A percentile compares a stretch with the other conserved stretches of the same genome.
Evolutionary conservation across 2,113 vertebrate species (phyloP).

Genomic region (Etheostoma cragini): DNA sequence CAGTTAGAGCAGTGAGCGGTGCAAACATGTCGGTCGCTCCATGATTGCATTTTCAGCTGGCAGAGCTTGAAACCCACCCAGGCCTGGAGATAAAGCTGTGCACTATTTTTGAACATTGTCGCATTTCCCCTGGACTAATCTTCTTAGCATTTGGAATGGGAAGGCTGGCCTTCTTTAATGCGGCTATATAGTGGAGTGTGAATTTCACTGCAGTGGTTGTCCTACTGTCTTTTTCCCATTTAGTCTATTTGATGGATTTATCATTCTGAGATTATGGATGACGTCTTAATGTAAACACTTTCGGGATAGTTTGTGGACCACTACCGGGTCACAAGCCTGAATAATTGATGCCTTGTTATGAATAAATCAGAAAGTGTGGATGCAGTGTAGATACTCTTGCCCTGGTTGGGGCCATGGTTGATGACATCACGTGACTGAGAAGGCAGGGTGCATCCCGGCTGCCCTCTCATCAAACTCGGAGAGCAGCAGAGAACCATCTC

Average conservation of each 20-base stretch:
- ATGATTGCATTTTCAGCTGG: conserved; percentile 52
- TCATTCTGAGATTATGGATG: conserved; percentile 19
- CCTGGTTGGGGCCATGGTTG: conserved; percentile 46
- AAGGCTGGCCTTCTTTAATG: conserved; percentile 49
- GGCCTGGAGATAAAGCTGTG: conserved; percentile 56
- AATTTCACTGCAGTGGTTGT: conserved; percentile 5
- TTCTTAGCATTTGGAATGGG: conserved; percentile 61
- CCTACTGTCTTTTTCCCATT: conserved; percentile 1
- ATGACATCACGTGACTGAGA: conserved; percentile 63
- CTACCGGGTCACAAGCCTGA: conserved; percentile 55
- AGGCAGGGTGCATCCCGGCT: conserved; percentile 16
- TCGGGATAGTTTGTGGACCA: conserved; percentile 19
- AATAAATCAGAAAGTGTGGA: conserved; percentile 72
- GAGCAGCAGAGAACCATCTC: conserved; percentile 39
- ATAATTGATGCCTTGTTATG: conserved; percentile 73
- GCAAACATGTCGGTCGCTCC: background rate
- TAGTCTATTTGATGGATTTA: conserved; percentile 13
- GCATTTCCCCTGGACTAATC: conserved; percentile 64
- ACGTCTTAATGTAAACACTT: conserved; percentile 38
- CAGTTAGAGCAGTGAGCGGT: conserved; percentile 11
- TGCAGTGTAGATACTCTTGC: conserved; percentile 27
- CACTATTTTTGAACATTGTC: conserved; percentile 69
- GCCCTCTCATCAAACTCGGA: conserved; percentile 35
- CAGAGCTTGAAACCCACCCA: conserved; percentile 42
- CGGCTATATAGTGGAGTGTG: conserved; percentile 18